Conservation (phyloP, 2,888 invertebrate genomes). For the Cephus spinipes region DNA sequence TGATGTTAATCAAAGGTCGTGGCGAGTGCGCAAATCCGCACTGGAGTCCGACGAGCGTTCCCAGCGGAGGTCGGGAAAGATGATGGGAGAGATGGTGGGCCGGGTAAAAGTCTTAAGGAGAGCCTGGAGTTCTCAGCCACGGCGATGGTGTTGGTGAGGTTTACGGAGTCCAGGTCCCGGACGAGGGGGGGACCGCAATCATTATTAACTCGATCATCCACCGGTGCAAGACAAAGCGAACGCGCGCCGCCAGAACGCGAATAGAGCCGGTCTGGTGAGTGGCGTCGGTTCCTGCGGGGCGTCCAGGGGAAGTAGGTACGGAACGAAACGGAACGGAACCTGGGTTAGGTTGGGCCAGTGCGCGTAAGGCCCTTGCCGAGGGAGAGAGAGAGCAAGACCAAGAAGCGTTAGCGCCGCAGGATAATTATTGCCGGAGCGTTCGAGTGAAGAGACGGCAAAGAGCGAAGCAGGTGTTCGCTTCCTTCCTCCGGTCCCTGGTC, state of each 20-base stretch:
- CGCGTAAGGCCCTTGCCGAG: background rate
- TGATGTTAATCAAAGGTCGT: constrained; percentile 3
- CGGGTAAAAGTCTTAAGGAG: background rate
- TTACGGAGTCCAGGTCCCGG: too few relatives aligned
- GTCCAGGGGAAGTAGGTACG: background rate
- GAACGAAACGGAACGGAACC: background rate
- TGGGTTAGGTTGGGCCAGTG: background rate
- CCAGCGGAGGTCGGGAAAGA: too few relatives aligned
- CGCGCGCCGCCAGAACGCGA: constrained; percentile 1
- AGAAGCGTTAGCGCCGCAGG: constrained; percentile 8
- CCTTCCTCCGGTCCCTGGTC: background rate
- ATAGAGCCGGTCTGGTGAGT: too few relatives aligned
- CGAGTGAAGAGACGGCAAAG: constrained; percentile 24
- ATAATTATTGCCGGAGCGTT: constrained; percentile 32
- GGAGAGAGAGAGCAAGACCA: background rate
- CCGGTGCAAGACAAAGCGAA: constrained; percentile 4
- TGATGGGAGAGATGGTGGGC: background rate
- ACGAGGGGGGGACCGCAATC: background rate
- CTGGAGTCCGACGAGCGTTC: too few relatives aligned
- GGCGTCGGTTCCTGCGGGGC: background rate
- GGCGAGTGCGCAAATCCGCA: background rate
- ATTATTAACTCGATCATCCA: constrained; percentile 6
- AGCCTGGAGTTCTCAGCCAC: too few relatives aligned
- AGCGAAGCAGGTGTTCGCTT: constrained; percentile 1
- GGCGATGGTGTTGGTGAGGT: too few relatives aligned